Evolutionary conservation across 2,888 invertebrate species (phyloP), one percentile per base, ranked within the genome.

Genomic region (Apodemia mormo): DNA sequence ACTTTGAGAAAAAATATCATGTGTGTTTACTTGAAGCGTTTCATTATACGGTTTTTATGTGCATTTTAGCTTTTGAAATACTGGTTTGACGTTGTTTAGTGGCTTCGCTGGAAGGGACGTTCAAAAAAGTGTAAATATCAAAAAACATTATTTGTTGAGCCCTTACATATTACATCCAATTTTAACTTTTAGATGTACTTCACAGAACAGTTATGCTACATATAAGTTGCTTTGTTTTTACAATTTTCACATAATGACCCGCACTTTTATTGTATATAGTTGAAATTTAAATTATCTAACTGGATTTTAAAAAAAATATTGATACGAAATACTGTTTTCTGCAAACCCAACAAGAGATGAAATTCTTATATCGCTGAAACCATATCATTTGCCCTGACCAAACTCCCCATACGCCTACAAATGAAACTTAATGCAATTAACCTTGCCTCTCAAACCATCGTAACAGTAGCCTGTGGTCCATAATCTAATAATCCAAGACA

Each of bases 1-100:
- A 73, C 76, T 71, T 74, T 74, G 71, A 68, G 70, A 73, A 75
- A 75, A 75, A 75, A 74, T 65, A 67, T 40, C 71, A 66, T 71
- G 68, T 69, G 43, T 71, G 71, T 74, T 76, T 72, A 65, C 71
- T 68, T 22, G 70, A 58, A 33, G 43, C 40, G 68, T 64, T 52
- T 49, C 29, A 40, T 37, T 29, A 52, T 40, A 14, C 49, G 37
- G 45, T 64, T 49, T 64, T 68, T 68, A 29, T 68, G 56, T 58
- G 40, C 58, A 68, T 68, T 58, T 68, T 43, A 61, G 58, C 58
- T 30, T 61, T 61, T 12, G 33, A 30, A 30, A 58, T 58, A 45
- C 45, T 40, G 45, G 45, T 45, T 45, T 45, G 49, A 49, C 14
- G 49, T 49, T 49, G 49, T 49, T 49, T 49, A 45, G 45, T 45